These are phyloP conservation scores for Globodera rostochiensis DNA, from an alignment of 1,140 invertebrate genomes.

Conservation along the genomic window DNA sequence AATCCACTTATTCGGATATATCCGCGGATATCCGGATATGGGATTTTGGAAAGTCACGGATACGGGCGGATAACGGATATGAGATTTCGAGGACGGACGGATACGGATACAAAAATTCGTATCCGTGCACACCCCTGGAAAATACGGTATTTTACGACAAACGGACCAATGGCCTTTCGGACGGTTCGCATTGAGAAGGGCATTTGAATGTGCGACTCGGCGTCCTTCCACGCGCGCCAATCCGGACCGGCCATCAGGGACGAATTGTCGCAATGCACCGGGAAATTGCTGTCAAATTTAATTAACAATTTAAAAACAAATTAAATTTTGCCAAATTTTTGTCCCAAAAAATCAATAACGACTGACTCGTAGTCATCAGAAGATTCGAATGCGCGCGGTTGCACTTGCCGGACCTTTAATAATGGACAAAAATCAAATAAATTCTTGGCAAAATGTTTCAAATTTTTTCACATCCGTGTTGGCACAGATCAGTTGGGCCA, in stretches of 20 bases:
- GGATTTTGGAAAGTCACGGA: too few species aligned
- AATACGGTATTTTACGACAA: slow-evolving; percentile 23
- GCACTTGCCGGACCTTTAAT: slow-evolving; percentile 67
- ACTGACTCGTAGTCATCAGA: slow-evolving; percentile 39
- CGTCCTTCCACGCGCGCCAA: slow-evolving; percentile 46
- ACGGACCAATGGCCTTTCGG: slow-evolving; percentile 43
- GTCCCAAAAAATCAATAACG: slow-evolving; percentile 25
- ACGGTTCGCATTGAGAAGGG: slow-evolving; percentile 50
- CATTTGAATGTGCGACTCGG: slow-evolving; percentile 48
- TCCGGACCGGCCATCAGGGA: slow-evolving; percentile 34
- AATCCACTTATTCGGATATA: too few species aligned
- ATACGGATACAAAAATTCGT: too few species aligned
- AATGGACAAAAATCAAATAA: not conserved
- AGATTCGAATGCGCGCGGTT: slow-evolving; percentile 69
- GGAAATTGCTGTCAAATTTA: slow-evolving; percentile 44
- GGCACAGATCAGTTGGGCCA: slow-evolving; percentile 79
- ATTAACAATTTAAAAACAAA: slow-evolving; percentile 33
- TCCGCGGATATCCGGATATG: too few species aligned
- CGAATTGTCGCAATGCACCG: slow-evolving; percentile 45
- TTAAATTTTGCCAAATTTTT: slow-evolving; percentile 14
- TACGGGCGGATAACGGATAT: too few species aligned
- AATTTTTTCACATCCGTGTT: slow-evolving; percentile 71
- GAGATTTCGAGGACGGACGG: too few species aligned
- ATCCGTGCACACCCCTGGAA: too few species aligned
- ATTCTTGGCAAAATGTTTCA: not conserved